A percentile compares a stretch with the other conserved stretches of the same genome.
These are phyloP conservation scores for Ophion ellenae DNA, from an alignment of 2,888 invertebrate genomes.

Conservation along the genomic window DNA sequence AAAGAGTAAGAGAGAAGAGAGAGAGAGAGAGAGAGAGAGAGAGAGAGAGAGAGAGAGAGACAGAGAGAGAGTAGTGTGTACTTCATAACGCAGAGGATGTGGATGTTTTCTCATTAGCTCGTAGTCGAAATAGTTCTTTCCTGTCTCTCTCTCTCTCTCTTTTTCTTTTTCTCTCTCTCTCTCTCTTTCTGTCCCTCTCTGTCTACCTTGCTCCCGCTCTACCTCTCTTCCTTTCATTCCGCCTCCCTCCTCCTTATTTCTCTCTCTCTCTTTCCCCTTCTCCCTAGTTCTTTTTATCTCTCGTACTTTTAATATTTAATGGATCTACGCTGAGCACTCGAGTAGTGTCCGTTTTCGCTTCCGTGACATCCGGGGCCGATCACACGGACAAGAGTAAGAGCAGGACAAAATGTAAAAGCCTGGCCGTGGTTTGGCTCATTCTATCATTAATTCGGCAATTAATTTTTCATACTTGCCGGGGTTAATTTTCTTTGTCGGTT, in stretches of 20 bases:
- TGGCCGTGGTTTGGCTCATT: too few species aligned
- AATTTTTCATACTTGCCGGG: too few species aligned
- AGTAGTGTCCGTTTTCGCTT: conserved; percentile 15
- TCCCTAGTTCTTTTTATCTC: conserved; percentile 11
- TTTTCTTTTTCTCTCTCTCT: not conserved
- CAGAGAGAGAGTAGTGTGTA: conserved; percentile 1
- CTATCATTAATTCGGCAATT: too few species aligned
- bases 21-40: conserved; percentile 17
- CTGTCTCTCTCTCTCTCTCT: conserved; percentile 2
- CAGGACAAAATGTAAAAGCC: not conserved
- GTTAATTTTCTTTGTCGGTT: too few species aligned
- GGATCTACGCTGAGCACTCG: conserved; percentile 33
- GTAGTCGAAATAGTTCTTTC: conserved; percentile 19
- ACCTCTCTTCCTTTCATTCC: too few species aligned
- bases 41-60: too few species aligned
- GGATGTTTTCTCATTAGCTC: conserved; percentile 64
- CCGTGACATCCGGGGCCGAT: conserved; percentile 9
- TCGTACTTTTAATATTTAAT: conserved; percentile 56
- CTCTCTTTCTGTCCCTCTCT: too few species aligned
- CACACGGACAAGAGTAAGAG: not conserved
- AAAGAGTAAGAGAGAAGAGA: conserved; percentile 7
- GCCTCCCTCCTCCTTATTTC: not conserved
- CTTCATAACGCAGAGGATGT: conserved; percentile 55
- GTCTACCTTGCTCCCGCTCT: too few species aligned
- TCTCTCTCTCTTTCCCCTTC: conserved; percentile 33